Evolutionary conservation across 2,797 vertebrate genomes (phyloP), one percentile per base, ranked within the genome.

Genomic region (Gouania willdenowi): DNA sequence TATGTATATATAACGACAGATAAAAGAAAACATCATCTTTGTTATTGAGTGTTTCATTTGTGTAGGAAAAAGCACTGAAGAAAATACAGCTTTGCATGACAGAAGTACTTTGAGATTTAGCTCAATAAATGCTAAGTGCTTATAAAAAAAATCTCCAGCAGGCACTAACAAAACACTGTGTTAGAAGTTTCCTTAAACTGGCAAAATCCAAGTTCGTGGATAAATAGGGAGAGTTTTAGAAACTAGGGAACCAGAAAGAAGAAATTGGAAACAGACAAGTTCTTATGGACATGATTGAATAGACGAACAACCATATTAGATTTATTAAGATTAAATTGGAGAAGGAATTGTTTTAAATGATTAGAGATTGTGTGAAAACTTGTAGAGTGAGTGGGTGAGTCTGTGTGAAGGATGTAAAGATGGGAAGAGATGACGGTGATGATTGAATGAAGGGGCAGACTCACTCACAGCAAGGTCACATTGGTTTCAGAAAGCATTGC

Each of bases 391-490:
- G 38, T 21, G 32, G 5, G 24, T 28, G 38, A 26, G 42, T 54
- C 40, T 19, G 35, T 26, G 18, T 60, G 57, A 64, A 47, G 46
- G 62, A 46, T 26, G 10, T 44, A 41, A 59, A 38, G 45, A 40
- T 51, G 24, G 34, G 33, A 31, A 41, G 53, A 21, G 40, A 47
- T 32, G 36, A 40, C 45, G 51, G 37, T 37, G 30, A 1, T 39
- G 47, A 64, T 27, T 59, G 53, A 54, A 43, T 18, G 27, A 34
- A 71, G 52, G 56, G 58, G 43, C 65, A 43, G 48, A 37, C 31
- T 38, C 58, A 37, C 31, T 38, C 58, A 25, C 36, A 47, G 33
- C 16, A 56, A 53, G 53, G 57, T 49, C 39, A 33, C 47, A 23
- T 67, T 59, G 55, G 37, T 59, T 62, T 41, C 46, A 43, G 32